Evolutionary conservation across 2,888 invertebrate species (phyloP).

Genomic region (Argyresthia goedartella): DNA sequence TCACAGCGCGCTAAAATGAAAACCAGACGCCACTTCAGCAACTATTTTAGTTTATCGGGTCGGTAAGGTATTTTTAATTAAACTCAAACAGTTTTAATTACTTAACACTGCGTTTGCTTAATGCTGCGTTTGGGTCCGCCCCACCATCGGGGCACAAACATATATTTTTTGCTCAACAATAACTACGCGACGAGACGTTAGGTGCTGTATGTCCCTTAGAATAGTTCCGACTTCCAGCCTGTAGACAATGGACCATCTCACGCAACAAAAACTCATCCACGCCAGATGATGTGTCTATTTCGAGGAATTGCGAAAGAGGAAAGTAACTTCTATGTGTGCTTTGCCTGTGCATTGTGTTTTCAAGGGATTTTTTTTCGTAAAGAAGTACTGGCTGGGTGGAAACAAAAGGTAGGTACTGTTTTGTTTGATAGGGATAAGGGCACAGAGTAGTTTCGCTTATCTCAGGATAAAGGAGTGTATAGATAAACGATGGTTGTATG

Average conservation of each 20-base stretch:
- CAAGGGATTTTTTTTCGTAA: conserved; percentile 37
- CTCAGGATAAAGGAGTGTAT: neutral
- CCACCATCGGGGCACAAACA: conserved; percentile 29
- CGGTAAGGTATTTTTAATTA: conserved; percentile 45
- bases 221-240: conserved; percentile 63
- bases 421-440: neutral
- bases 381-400: neutral
- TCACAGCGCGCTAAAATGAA: neutral
- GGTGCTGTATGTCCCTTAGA: conserved; percentile 56
- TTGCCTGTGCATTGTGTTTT: conserved; percentile 38
- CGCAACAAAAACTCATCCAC: conserved; percentile 67
- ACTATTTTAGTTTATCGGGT: conserved; percentile 37
- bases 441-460: too few species aligned
- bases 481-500: neutral
- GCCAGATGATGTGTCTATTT: conserved; percentile 68
- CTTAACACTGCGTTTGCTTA: conserved; percentile 44
- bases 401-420: neutral
- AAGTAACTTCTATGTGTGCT: conserved; percentile 34
- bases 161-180: conserved; percentile 60
- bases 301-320: conserved; percentile 60
- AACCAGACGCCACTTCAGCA: conserved; percentile 8
- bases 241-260: conserved; percentile 63
- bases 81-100: conserved; percentile 49
- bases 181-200: conserved; percentile 25
- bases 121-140: conserved; percentile 43